These are phyloP conservation scores for Nannobrachium achirus DNA, from an alignment of 2,113 vertebrate genomes.

Conservation along the genomic window DNA sequence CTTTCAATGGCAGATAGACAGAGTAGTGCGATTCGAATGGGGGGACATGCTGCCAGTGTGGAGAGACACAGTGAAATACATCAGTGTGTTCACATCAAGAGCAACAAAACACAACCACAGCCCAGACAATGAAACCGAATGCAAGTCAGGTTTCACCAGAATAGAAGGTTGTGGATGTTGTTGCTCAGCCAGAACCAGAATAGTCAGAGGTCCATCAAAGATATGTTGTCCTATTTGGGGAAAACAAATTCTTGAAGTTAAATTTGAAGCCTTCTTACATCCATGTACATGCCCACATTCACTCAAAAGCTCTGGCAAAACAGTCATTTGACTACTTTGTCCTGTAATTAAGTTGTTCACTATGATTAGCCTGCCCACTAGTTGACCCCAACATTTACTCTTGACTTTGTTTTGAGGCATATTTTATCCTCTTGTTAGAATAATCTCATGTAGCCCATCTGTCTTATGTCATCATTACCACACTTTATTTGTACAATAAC, in stretches of 20 bases:
- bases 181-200: background rate
- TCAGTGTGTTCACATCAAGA: too few relatives aligned
- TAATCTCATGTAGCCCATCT: slow-evolving; percentile 16
- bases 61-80: too few relatives aligned
- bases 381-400: slow-evolving; percentile 25
- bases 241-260: too few relatives aligned
- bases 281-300: background rate
- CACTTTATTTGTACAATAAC: too few relatives aligned
- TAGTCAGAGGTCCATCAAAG: background rate
- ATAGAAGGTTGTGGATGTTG: background rate
- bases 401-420: slow-evolving; percentile 28
- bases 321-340: slow-evolving; percentile 22
- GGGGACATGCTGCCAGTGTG: too few relatives aligned
- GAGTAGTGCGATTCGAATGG: too few relatives aligned
- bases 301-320: slow-evolving; percentile 18
- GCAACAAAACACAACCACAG: background rate
- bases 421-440: slow-evolving; percentile 16
- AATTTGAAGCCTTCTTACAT: too few relatives aligned
- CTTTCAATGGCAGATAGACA: too few relatives aligned
- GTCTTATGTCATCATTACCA: too few relatives aligned
- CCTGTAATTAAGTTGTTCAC: slow-evolving; percentile 36
- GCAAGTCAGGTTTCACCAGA: background rate
- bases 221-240: too few relatives aligned
- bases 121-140: background rate
- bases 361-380: slow-evolving; percentile 13